phyloP scores from a whole-genome alignment of 2,113 vertebrate genomes.

The Cnemophilus loriae region DNA sequence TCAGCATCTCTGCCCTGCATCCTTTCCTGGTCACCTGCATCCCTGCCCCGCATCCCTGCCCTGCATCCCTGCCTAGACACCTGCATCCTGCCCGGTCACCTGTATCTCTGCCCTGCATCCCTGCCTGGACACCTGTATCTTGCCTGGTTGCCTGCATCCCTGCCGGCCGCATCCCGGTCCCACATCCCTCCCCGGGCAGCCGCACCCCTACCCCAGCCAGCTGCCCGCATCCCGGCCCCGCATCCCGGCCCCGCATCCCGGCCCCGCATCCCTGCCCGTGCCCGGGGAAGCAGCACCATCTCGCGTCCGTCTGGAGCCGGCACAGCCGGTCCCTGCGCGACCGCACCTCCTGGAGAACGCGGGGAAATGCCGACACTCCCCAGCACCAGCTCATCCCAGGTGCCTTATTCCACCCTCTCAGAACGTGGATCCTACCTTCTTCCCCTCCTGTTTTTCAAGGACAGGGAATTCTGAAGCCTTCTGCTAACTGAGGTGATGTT shows the following conservation, averaged over 20 bases:
- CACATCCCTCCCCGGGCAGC: not conserved
- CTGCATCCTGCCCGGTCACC: not conserved
- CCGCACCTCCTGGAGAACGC: not conserved
- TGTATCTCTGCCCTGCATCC: too few species aligned
- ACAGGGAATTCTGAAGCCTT: not conserved
- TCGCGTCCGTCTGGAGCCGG: not conserved
- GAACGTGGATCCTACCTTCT: not conserved
- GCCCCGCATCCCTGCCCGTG: not conserved
- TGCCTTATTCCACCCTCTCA: not conserved
- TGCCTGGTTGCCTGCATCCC: not conserved
- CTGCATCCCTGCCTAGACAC: too few species aligned
- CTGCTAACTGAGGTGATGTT: not conserved
- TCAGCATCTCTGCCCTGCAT: not conserved
- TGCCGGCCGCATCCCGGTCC: not conserved
- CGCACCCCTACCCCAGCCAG: not conserved
- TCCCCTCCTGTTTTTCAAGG: not conserved
- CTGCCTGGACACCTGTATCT: not conserved
- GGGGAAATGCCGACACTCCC: not conserved
- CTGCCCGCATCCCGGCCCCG: not conserved
- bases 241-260: not conserved
- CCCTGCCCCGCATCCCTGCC: not conserved
- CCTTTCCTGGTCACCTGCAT: not conserved
- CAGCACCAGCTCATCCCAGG: not conserved
- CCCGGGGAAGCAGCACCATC: slow-evolving; percentile 47
- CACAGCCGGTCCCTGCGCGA: not conserved